These are phyloP conservation scores for Heteractis magnifica DNA, from an alignment of 92 coral and sea anemone genomes.

Conservation along the genomic window DNA sequence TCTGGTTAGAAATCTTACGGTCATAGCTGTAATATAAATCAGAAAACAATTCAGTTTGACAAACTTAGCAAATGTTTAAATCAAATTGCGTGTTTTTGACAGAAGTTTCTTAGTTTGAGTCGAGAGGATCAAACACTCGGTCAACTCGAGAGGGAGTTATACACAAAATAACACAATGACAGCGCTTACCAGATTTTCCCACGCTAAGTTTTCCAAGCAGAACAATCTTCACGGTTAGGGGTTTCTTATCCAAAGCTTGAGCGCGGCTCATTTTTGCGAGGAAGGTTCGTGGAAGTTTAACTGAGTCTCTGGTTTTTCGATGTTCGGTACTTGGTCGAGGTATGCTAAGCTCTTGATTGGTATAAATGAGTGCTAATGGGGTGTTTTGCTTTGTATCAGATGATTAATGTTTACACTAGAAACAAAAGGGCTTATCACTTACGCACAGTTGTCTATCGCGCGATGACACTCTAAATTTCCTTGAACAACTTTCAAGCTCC, in stretches of 20 bases:
- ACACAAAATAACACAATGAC: not conserved
- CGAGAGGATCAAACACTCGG: not conserved
- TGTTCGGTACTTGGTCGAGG: slow-evolving; percentile 10
- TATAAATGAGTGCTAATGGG: slow-evolving; percentile 19
- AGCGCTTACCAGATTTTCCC: slow-evolving; percentile 68
- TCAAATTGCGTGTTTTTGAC: not conserved
- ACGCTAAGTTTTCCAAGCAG: slow-evolving; percentile 74
- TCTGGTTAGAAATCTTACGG: slow-evolving; percentile 82
- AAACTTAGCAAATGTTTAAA: not conserved
- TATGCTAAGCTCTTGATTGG: slow-evolving; percentile 21
- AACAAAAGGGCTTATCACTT: slow-evolving; percentile 33
- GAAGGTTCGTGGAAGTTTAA: not conserved
- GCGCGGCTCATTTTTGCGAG: slow-evolving; percentile 8
- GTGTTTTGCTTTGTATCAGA: slow-evolving; percentile 43
- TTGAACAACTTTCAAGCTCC: not conserved
- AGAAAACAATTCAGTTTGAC: not conserved
- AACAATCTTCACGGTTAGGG: slow-evolving; percentile 57
- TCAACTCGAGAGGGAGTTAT: too few relatives aligned
- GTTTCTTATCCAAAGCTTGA: slow-evolving; percentile 21
- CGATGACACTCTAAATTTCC: not conserved
- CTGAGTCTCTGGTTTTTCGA: not conserved
- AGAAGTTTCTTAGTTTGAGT: not conserved
- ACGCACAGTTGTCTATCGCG: slow-evolving; percentile 29
- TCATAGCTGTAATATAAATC: slow-evolving; percentile 65
- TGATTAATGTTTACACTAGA: slow-evolving; percentile 25